Base-by-base conservation (phyloP, 92 coral and sea anemone genomes). In the Zoanthus sansibaricus region DNA sequence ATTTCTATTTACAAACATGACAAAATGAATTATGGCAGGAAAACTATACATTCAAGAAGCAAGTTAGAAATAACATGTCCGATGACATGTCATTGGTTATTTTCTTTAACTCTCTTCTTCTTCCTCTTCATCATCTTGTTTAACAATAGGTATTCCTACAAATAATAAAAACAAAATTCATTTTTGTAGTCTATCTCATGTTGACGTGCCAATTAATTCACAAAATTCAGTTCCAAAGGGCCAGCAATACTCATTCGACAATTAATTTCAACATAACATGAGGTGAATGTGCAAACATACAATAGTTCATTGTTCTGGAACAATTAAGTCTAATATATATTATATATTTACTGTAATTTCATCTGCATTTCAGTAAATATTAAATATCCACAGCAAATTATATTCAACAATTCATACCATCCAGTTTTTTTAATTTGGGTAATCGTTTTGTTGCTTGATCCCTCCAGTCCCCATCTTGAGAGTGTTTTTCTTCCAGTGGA, bases 401-500 rank as follows among this genome's bases (percentile, higher is more conserved):
- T 61, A 6, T 13, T 62, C 8, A 18, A 47, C 18, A 47, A 42
- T 13, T 21, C 89, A 77, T 64, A 97, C 99, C 99, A 86, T 97
- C 99, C 12, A 97, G 87, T 87, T 97, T 97, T 82, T 83, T 92
- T 5, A 97, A 92, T 59, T 88, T 91, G 52, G 97, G 92, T 3
- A 97, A 87, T 77, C 96, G 82, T 74, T 77, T 91, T 0, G 86
- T 93, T 0, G 95, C 99, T 49, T 89, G 87, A 1, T 93, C 95
- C 62, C 97, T 88, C 99, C 99, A 97, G 82, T 92, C 93, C 6
- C 99, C 98, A 0, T 94, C 97, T 9, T 82, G 71, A 0, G 97
- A 66, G 54, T 93, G 97, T 48, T 94, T 95, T 82, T 97, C 99
- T 84, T 97, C 99, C 33, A 97, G 96, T 17, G 99, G 99, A 64